Conservation (phyloP, 2,797 vertebrate genomes). For the Crotalus adamanteus region DNA sequence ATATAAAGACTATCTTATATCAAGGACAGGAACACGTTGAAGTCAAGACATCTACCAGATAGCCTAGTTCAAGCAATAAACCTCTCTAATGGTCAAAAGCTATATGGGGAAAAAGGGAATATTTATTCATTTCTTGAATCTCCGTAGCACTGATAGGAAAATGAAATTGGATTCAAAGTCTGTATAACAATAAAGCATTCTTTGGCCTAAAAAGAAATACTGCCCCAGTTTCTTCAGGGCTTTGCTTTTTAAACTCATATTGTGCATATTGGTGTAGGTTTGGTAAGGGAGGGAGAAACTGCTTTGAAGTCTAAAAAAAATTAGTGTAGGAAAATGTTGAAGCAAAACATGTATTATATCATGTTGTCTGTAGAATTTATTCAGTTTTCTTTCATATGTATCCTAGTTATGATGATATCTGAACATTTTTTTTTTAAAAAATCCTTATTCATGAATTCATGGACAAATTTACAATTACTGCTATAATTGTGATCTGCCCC, state of each 20-base stretch:
- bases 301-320: background rate
- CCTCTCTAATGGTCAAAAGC: background rate
- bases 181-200: background rate
- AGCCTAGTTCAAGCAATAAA: background rate
- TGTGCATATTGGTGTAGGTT: background rate
- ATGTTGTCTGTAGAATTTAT: background rate
- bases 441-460: background rate
- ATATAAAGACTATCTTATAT: background rate
- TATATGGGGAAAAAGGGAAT: background rate
- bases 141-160: background rate
- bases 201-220: background rate
- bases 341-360: background rate
- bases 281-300: background rate
- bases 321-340: background rate
- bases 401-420: background rate
- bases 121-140: background rate
- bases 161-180: background rate
- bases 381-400: background rate
- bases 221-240: background rate
- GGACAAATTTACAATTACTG: background rate
- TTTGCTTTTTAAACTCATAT: background rate
- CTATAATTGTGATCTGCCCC: background rate
- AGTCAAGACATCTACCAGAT: background rate
- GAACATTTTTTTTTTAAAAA: background rate
- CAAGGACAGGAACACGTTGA: background rate